Evolutionary conservation across 2,113 vertebrate species (phyloP).

Genomic region (Perognathus longimembris): DNA sequence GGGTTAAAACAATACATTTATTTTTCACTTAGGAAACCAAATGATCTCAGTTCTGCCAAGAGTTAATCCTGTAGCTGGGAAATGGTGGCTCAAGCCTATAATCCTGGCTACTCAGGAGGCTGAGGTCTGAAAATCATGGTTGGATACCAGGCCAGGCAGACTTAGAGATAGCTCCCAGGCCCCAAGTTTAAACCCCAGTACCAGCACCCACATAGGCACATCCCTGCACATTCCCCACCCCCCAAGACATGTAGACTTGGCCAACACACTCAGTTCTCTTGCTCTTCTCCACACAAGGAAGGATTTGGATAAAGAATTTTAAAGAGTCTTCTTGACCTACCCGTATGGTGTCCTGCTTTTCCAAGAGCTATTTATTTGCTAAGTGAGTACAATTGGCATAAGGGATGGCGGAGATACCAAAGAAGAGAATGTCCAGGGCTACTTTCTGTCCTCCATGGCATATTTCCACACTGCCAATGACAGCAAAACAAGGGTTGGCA

Average conservation of each 20-base stretch:
- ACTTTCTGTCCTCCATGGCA: neutral
- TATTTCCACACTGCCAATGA: neutral
- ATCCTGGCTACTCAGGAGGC: no score
- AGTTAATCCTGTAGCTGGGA: neutral
- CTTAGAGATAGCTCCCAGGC: no score
- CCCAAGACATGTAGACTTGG: neutral
- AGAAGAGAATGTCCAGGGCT: neutral
- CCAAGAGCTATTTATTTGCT: neutral
- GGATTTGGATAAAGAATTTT: neutral
- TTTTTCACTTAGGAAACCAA: neutral
- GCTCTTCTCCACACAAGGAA: neutral
- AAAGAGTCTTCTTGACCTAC: neutral
- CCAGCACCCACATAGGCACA: no score
- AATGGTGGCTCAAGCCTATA: no score
- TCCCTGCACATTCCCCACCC: no score
- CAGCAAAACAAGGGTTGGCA: constrained; percentile 2
- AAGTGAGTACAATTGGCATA: neutral
- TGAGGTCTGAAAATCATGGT: no score
- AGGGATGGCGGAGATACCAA: neutral
- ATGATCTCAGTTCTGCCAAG: neutral
- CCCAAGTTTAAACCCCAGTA: no score
- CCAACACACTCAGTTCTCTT: neutral
- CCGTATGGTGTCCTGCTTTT: neutral
- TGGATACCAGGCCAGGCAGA: no score
- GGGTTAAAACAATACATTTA: neutral